Evolutionary conservation across 1,140 invertebrate genomes (phyloP).

Genomic region (Meloidogyne floridensis): DNA sequence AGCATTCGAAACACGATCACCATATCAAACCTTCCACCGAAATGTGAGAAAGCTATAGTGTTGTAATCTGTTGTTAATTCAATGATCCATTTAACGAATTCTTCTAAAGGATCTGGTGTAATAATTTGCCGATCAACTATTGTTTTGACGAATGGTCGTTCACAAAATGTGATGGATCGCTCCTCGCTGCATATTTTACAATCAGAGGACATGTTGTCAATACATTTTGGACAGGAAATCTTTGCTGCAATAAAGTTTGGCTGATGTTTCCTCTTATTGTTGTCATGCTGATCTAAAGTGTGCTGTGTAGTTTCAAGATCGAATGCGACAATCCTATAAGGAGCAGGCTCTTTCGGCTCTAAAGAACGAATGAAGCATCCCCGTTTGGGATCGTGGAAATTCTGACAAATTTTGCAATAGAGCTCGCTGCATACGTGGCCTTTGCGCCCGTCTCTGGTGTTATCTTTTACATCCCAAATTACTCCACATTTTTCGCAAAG

Average conservation of each 20-base stretch:
- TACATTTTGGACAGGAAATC: background rate
- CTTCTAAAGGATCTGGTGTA: background rate
- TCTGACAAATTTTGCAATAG: background rate
- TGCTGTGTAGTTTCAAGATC: constrained; percentile 15
- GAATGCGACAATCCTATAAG: background rate
- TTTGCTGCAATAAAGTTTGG: background rate
- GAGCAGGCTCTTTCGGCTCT: background rate
- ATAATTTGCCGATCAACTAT: background rate
- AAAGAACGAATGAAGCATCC: constrained; percentile 9
- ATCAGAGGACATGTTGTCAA: background rate
- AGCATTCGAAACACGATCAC: background rate
- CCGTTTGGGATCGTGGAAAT: background rate
- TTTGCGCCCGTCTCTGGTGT: background rate
- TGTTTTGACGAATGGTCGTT: background rate
- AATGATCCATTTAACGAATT: background rate
- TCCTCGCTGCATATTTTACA: background rate
- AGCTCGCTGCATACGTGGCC: background rate
- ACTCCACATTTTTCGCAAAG: constrained; percentile 8
- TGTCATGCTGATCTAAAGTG: background rate
- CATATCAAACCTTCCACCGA: background rate
- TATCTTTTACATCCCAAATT: background rate
- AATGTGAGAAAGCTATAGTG: background rate
- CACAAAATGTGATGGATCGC: background rate
- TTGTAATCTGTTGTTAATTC: background rate
- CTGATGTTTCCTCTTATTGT: background rate